These are phyloP conservation scores for Odobenus rosmarus DNA, from an alignment of 2,113 vertebrate species.

Conservation along the genomic window DNA sequence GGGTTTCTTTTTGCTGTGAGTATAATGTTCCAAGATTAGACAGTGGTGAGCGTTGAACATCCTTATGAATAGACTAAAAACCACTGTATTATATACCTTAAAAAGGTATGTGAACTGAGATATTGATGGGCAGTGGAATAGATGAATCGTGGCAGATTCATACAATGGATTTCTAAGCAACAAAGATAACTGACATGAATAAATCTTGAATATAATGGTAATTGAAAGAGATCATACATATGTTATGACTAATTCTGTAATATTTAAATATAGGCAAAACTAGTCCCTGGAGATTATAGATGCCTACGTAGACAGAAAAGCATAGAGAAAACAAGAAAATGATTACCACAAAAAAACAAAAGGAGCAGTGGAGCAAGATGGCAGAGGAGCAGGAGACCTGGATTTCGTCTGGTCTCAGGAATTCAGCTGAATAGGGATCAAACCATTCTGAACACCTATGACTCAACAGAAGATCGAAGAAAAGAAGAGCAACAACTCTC, in stretches of 20 bases:
- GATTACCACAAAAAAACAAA: neutral
- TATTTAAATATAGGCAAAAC: slow-evolving; percentile 31
- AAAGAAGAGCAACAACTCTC: too few relatives aligned
- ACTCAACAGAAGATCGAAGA: too few relatives aligned
- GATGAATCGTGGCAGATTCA: neutral
- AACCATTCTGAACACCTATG: too few relatives aligned
- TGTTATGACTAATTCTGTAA: neutral
- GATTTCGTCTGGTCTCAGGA: too few relatives aligned
- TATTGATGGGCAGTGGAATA: neutral
- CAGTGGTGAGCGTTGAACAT: neutral
- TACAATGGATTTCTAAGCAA: neutral
- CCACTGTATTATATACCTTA: neutral
- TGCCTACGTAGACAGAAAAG: neutral
- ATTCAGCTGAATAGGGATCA: too few relatives aligned
- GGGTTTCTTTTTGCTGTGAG: neutral
- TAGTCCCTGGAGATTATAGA: neutral
- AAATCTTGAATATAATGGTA: neutral
- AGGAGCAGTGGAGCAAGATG: neutral
- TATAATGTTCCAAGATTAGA: neutral
- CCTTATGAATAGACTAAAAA: neutral
- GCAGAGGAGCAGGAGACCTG: too few relatives aligned
- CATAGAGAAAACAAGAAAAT: neutral
- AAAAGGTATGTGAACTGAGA: neutral
- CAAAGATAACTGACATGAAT: neutral
- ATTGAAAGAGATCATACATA: neutral